A percentile compares a stretch with the other conserved stretches of the same genome.
Evolutionary conservation across 2,888 invertebrate species (phyloP).

Genomic region (Calameuta pallipes): DNA sequence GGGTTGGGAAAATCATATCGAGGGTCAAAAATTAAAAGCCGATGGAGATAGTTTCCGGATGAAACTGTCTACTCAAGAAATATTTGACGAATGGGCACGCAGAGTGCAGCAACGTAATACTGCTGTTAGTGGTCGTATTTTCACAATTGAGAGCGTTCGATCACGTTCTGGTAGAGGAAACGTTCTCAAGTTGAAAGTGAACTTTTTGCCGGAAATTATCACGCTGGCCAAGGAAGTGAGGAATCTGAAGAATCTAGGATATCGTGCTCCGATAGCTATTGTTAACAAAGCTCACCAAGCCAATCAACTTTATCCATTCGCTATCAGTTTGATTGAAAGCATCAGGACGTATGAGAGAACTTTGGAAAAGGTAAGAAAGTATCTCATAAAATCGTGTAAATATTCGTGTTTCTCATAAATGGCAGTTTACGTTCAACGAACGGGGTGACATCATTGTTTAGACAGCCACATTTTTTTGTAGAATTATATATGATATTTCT

Average conservation of each 20-base stretch:
- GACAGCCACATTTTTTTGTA: neutral
- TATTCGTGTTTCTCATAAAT: neutral
- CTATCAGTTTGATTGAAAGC: conserved; percentile 97
- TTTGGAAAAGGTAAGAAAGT: conserved; percentile 87
- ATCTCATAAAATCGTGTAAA: neutral
- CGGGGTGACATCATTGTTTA: neutral
- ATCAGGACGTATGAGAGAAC: conserved; percentile 97
- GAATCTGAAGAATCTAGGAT: conserved; percentile 94
- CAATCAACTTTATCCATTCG: conserved; percentile 98
- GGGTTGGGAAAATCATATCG: conserved; percentile 99
- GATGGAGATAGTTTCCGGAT: conserved; percentile 98
- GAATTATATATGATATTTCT: too few species aligned
- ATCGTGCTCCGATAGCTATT: conserved; percentile 96
- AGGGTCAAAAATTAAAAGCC: conserved; percentile 96
- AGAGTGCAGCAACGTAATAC: conserved; percentile 94
- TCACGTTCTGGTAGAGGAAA: conserved; percentile 83
- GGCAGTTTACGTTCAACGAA: neutral
- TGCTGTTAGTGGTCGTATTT: conserved; percentile 94
- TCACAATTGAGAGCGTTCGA: conserved; percentile 88
- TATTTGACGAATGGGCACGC: conserved; percentile 98
- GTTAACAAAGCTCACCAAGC: conserved; percentile 99
- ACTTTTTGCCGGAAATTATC: conserved; percentile 98
- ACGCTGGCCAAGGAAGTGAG: conserved; percentile 98
- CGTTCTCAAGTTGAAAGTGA: conserved; percentile 89
- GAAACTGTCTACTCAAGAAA: conserved; percentile 95